phyloP scores from a whole-genome alignment of 1,140 invertebrate genomes.

The Dolichoris vasculosae region DNA sequence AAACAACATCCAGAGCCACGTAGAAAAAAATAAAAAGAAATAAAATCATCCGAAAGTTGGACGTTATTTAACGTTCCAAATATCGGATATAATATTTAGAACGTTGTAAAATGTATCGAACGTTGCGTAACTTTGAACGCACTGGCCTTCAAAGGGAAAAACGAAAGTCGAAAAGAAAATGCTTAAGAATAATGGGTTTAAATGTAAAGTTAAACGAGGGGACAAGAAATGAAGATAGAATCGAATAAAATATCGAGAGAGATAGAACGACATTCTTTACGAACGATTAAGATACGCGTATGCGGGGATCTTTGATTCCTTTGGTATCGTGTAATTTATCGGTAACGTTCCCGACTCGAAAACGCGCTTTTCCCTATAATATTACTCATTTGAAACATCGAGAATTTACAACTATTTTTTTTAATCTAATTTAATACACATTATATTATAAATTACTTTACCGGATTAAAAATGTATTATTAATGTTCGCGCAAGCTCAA shows the following conservation, averaged over 20 bases:
- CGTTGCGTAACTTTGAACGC: no score
- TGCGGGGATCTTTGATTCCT: neutral
- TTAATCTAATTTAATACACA: neutral
- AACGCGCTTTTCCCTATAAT: conserved; percentile 12
- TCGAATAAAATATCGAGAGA: conserved; percentile 4
- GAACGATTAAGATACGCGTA: conserved; percentile 27
- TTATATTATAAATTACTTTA: neutral
- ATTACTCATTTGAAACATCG: neutral
- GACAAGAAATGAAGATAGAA: conserved; percentile 11
- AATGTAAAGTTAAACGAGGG: neutral
- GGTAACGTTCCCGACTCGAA: neutral
- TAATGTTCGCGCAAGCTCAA: neutral
- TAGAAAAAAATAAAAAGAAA: no score
- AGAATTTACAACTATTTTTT: conserved; percentile 29
- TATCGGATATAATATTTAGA: no score
- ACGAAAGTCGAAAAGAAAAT: neutral
- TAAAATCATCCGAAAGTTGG: no score
- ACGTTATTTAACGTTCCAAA: no score
- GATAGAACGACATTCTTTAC: conserved; percentile 33
- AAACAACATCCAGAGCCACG: no score
- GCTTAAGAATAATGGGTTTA: neutral
- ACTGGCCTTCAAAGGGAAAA: neutral
- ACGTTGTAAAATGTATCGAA: no score
- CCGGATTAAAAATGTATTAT: neutral
- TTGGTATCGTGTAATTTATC: conserved; percentile 32